phyloP scores from a whole-genome alignment of 2,888 invertebrate genomes.

The Trachelus stipa region DNA sequence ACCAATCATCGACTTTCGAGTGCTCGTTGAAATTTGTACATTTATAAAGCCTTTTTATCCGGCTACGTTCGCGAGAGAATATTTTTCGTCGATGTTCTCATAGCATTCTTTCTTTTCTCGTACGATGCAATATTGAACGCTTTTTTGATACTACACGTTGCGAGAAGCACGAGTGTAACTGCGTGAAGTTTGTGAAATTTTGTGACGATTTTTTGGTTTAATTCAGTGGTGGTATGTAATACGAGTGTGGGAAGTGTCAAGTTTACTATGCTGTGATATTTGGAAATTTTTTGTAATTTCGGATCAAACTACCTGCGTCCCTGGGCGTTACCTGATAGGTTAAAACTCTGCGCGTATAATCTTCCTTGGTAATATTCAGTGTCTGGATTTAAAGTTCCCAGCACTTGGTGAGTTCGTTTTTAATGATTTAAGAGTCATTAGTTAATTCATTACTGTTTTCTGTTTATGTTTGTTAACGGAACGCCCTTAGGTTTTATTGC shows the following conservation, averaged over 20 bases:
- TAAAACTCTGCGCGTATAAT: background rate
- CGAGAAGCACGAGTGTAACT: background rate
- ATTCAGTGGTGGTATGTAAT: background rate
- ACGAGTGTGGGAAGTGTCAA: background rate
- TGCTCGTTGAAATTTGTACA: background rate
- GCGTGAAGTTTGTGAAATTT: background rate
- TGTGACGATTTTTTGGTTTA: background rate
- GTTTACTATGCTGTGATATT: background rate
- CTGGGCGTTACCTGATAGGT: background rate
- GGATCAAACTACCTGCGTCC: background rate
- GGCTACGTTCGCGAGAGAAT: background rate
- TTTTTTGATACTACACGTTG: background rate
- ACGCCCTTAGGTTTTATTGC: background rate
- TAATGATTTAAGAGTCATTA: background rate
- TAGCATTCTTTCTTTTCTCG: background rate
- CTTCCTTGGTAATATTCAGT: background rate
- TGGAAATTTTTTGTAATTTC: background rate
- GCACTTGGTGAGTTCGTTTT: background rate
- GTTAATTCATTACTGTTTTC: background rate
- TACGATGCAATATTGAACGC: background rate
- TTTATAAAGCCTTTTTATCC: background rate
- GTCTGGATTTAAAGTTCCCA: background rate
- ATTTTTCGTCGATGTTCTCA: background rate
- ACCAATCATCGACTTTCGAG: background rate
- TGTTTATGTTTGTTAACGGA: background rate